These are phyloP conservation scores for mouse (Mus musculus) DNA, from an alignment of 2,113 vertebrate genomes.

Conservation along the genomic window DNA sequence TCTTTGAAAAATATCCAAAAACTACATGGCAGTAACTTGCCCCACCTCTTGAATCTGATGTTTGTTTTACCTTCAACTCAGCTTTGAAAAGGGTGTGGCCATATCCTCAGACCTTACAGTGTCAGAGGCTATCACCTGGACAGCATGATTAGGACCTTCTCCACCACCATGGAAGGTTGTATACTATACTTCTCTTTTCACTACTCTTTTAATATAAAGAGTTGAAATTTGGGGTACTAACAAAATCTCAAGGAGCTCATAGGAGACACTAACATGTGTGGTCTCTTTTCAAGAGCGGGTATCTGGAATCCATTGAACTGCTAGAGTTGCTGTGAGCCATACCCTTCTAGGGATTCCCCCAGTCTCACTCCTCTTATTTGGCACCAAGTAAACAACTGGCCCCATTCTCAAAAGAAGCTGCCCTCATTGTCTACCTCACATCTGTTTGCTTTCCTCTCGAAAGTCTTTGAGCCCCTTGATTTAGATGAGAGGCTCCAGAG, in stretches of 20 bases:
- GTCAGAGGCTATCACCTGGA: neutral
- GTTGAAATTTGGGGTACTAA: neutral
- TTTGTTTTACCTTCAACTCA: neutral
- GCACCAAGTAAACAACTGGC: neutral
- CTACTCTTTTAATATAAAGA: neutral
- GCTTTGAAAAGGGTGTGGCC: neutral
- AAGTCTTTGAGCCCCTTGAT: neutral
- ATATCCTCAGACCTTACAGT: neutral
- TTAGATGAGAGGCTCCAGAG: neutral
- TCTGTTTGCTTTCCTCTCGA: neutral
- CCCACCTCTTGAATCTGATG: neutral
- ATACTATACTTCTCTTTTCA: neutral
- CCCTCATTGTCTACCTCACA: neutral
- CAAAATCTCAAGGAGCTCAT: neutral
- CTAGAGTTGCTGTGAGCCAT: neutral
- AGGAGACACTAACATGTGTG: neutral
- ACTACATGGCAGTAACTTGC: neutral
- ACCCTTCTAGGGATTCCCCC: neutral
- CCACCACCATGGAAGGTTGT: neutral
- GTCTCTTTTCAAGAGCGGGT: neutral
- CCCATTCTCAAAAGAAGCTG: neutral
- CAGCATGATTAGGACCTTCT: neutral
- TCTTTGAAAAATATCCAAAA: neutral
- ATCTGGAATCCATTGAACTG: neutral
- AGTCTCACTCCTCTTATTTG: neutral